These are phyloP conservation scores for Campylomormyrus tamandua DNA, from an alignment of 2,113 vertebrate genomes.

Conservation along the genomic window DNA sequence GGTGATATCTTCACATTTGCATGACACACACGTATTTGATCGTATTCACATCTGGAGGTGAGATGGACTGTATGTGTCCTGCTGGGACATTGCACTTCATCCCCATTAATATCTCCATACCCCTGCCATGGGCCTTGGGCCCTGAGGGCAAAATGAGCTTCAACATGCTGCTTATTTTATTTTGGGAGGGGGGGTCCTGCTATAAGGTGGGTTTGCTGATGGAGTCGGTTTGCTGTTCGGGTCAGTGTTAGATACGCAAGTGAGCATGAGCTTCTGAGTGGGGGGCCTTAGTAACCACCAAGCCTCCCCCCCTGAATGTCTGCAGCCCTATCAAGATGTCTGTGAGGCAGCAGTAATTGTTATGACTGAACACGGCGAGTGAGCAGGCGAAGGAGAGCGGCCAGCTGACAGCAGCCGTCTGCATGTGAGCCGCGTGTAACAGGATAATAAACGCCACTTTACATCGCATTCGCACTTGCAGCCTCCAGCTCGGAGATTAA, in stretches of 20 bases:
- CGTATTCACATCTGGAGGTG: neutral
- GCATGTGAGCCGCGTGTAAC: conserved; percentile 75
- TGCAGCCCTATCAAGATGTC: conserved; percentile 77
- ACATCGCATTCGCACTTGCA: conserved; percentile 58
- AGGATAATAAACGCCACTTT: conserved; percentile 88
- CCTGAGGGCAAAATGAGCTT: conserved; percentile 12
- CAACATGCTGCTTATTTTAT: neutral
- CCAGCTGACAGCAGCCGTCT: conserved; percentile 50
- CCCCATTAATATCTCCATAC: neutral
- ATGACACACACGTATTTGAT: neutral
- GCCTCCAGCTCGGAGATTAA: neutral
- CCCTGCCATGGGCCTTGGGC: neutral
- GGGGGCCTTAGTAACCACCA: neutral
- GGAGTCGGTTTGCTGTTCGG: neutral
- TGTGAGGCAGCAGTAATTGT: conserved; percentile 70
- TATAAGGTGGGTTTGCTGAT: neutral
- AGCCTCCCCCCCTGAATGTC: conserved; percentile 15
- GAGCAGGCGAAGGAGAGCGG: conserved; percentile 56
- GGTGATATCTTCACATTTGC: neutral
- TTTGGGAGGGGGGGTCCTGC: neutral
- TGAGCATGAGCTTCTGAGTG: neutral
- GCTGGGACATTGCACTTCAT: neutral
- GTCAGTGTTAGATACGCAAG: neutral
- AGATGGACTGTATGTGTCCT: neutral
- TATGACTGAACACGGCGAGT: conserved; percentile 73